A percentile compares a stretch with the other conserved stretches of the same genome.
Conservation (phyloP, 2,797 vertebrate genomes). For the Erethizon dorsatum region DNA sequence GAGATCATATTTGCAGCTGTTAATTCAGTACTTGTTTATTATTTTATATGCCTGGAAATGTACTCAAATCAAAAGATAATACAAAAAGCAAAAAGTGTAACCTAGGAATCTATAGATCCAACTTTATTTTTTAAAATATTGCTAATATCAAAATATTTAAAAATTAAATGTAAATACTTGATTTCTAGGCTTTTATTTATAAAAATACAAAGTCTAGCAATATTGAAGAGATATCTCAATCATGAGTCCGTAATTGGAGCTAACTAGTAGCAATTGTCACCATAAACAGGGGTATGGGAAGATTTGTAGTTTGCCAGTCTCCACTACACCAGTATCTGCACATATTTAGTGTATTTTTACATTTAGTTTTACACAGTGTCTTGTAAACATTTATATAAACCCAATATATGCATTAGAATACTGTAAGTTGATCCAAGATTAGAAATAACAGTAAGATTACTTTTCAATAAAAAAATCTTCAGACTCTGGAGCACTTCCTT, state of each 20-base stretch:
- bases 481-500: not conserved
- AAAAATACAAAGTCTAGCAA: not conserved
- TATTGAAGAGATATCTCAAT: not conserved
- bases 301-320: not conserved
- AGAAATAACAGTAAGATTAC: not conserved
- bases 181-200: not conserved
- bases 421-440: not conserved
- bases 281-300: not conserved
- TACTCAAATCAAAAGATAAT: not conserved
- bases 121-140: not conserved
- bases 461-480: not conserved
- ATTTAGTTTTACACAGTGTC: not conserved
- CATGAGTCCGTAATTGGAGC: not conserved
- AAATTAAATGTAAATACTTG: not conserved
- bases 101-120: not conserved
- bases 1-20: not conserved
- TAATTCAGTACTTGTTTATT: not conserved
- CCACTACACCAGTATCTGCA: not conserved
- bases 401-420: not conserved
- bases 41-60: not conserved
- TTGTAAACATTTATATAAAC: not conserved
- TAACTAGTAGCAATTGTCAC: not conserved
- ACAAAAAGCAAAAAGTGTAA: not conserved
- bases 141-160: not conserved
- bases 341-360: not conserved